A percentile compares a stretch with the other conserved stretches of the same genome.
phyloP scores from a whole-genome alignment of 2,113 vertebrate species.

The Bostrychus sinensis region DNA sequence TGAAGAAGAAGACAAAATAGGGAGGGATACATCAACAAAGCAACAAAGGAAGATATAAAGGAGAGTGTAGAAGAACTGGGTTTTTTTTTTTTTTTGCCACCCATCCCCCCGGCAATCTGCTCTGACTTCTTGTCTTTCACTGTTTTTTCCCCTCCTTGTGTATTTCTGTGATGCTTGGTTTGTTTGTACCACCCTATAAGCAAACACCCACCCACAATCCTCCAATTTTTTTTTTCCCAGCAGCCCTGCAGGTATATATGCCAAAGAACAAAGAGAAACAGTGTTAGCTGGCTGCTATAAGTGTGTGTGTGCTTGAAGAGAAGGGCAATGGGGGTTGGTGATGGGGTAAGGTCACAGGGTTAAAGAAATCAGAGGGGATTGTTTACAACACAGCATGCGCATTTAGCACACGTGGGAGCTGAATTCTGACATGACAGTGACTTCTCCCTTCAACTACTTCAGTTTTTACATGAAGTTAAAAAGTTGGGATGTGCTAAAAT shows the following conservation, averaged over 20 bases:
- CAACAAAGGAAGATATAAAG: slow-evolving; percentile 36
- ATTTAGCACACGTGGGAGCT: slow-evolving; percentile 34
- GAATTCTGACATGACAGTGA: slow-evolving; percentile 32
- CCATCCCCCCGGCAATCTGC: slow-evolving; percentile 67
- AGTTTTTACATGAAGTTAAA: slow-evolving; percentile 11
- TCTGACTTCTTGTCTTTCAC: slow-evolving; percentile 44
- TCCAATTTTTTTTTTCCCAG: slow-evolving; percentile 48
- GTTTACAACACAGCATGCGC: slow-evolving; percentile 28
- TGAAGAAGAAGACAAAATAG: slow-evolving; percentile 58
- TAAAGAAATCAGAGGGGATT: slow-evolving; percentile 48
- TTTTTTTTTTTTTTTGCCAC: slow-evolving; percentile 59
- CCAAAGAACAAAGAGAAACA: slow-evolving; percentile 74
- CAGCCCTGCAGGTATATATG: slow-evolving; percentile 74
- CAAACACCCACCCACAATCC: slow-evolving; percentile 73
- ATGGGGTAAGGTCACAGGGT: slow-evolving; percentile 14
- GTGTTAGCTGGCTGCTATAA: slow-evolving; percentile 56
- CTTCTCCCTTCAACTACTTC: slow-evolving; percentile 3
- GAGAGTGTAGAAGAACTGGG: slow-evolving; percentile 17
- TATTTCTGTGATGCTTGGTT: slow-evolving; percentile 69
- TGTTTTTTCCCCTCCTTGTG: slow-evolving; percentile 34
- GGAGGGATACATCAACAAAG: slow-evolving; percentile 74
- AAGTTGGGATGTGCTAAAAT: neutral
- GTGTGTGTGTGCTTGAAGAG: slow-evolving; percentile 17
- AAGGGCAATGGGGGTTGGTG: slow-evolving; percentile 31
- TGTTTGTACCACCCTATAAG: slow-evolving; percentile 72